phyloP scores from a whole-genome alignment of 1,140 invertebrate genomes.

The Sycophaga agraensis region DNA sequence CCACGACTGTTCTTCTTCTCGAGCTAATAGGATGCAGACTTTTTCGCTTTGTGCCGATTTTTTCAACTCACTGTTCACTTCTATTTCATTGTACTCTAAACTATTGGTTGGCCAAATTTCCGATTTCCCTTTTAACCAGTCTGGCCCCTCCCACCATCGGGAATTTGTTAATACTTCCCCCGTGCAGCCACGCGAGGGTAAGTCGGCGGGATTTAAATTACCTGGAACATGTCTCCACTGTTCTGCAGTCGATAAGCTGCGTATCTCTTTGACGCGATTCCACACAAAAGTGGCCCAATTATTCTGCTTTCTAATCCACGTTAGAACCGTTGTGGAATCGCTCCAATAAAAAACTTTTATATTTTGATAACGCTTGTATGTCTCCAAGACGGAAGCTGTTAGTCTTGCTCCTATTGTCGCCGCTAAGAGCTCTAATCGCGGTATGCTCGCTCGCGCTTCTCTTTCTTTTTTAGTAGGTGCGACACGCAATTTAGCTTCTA shows the following conservation, averaged over 20 bases:
- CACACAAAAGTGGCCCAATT: conserved; percentile 36
- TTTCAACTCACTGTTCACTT: conserved; percentile 28
- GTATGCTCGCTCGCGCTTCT: not conserved
- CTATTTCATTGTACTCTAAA: conserved; percentile 16
- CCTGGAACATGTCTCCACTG: too few species aligned
- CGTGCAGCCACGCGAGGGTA: too few species aligned
- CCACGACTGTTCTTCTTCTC: too few species aligned
- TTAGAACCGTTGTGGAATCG: not conserved
- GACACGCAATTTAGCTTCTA: not conserved
- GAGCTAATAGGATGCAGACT: not conserved
- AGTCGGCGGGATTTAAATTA: too few species aligned
- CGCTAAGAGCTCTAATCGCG: not conserved
- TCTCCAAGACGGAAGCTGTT: not conserved
- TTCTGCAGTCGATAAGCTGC: conserved; percentile 48
- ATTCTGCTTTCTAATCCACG: conserved; percentile 17
- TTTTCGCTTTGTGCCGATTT: conserved; percentile 17
- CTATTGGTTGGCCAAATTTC: conserved; percentile 32
- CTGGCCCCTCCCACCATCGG: too few species aligned
- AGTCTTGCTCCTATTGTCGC: not conserved
- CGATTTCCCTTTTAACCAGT: conserved; percentile 35
- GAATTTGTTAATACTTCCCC: too few species aligned
- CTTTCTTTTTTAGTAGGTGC: not conserved
- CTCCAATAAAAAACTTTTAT: not conserved
- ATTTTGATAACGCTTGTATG: not conserved
- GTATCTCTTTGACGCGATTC: conserved; percentile 42